A percentile compares a stretch with the other conserved stretches of the same genome.
Evolutionary conservation across 2,888 invertebrate species (phyloP).

Genomic region (Clanis bilineata): DNA sequence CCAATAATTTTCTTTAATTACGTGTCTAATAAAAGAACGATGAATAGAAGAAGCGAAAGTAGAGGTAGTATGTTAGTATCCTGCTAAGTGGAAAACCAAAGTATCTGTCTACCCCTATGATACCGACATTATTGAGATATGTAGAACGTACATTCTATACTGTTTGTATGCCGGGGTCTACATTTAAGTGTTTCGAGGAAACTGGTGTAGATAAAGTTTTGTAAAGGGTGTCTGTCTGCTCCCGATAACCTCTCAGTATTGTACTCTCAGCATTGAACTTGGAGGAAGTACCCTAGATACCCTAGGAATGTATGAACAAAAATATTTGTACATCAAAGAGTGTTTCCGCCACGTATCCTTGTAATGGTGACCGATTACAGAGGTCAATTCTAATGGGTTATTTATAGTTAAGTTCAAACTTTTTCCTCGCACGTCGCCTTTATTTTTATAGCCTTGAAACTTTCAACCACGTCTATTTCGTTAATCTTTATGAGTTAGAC

Average conservation of each 20-base stretch:
- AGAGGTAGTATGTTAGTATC: too few species aligned
- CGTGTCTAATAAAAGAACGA: too few species aligned
- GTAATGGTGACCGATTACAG: constrained; percentile 15
- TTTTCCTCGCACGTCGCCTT: neutral
- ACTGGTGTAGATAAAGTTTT: neutral
- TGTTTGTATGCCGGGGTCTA: too few species aligned
- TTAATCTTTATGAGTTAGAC: neutral
- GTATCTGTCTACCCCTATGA: too few species aligned
- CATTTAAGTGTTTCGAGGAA: neutral
- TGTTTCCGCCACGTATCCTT: constrained; percentile 21
- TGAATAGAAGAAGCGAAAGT: too few species aligned
- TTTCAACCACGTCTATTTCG: neutral
- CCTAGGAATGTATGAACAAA: neutral
- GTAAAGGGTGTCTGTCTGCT: neutral
- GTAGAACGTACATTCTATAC: too few species aligned
- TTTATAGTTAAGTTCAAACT: constrained; percentile 21
- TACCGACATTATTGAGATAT: too few species aligned
- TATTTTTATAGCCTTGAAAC: neutral
- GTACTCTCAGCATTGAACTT: too few species aligned
- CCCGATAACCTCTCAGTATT: too few species aligned
- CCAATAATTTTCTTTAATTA: neutral
- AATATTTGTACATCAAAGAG: constrained; percentile 25
- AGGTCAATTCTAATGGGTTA: constrained; percentile 33
- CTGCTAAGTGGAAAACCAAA: too few species aligned
- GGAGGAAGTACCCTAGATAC: too few species aligned